Evolutionary conservation across 1,140 invertebrate genomes (phyloP), one percentile per base, ranked within the genome.

Genomic region (Dysdera silvatica): DNA sequence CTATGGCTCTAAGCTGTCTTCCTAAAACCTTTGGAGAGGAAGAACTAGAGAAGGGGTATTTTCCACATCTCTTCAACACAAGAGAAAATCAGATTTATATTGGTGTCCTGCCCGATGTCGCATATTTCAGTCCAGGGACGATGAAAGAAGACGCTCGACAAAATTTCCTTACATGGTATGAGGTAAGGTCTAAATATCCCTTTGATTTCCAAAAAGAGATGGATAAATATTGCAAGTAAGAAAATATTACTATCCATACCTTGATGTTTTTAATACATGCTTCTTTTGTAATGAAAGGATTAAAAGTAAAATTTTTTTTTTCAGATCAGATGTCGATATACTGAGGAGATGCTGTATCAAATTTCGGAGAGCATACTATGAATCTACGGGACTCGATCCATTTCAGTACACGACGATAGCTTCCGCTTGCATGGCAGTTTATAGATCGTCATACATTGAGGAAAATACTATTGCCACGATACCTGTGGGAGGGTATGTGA

Each of bases 41-140:
- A 0, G 53, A 63, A 32, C 32, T 66, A 24, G 57, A 66, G 29
- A 66, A 66, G 52, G 63, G 61, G 8, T 66, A 66, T 59, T 66
- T 66, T 45, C 61, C 65, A n/a, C 62, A 58, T 31, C 0, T 57
- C 2, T 66, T 66, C 35, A 66, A 66, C 23, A 55, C 4, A 28
- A 18, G 2, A 7, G 4, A 55, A 35, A 63, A 66, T 23, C 47
- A 58, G 37, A 66, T 57, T 3, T 54, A 48, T 31, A 18, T 12
- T 8, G 43, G 43, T 7, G 6, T 20, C 6, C 18, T 45, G 7
- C 43, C 43, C 23, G 18, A 6, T 7, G 8, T 6, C 14, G 8
- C 14, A 24, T 49, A 14, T 49, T 49, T 28, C 31, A 29, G 47
- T 10, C 47, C 23, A 2, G 47, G 31, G 10, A n/a, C 41, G 8